Base-by-base conservation (phyloP, 2,888 invertebrate genomes). In the Agriotes lineatus region DNA sequence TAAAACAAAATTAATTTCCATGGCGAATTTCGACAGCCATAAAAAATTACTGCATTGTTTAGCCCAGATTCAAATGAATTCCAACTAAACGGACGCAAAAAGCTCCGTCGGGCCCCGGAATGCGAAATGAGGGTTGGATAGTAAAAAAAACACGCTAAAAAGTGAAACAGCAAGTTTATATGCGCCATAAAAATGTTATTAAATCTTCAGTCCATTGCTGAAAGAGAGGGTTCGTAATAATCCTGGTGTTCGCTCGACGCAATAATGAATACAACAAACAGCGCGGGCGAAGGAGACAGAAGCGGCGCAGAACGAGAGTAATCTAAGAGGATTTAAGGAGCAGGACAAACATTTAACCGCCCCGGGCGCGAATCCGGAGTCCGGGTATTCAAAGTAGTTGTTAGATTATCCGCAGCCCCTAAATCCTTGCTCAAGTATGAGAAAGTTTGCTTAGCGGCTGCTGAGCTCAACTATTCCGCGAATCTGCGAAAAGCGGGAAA, bases 81-180 rank as follows among this genome's bases (percentile, higher is more conserved):
- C 64, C 64, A 63, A 68, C 62, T 64, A 60, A 64, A 69, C 58
- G 54, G 12, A 22, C 18, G 57, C 20, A 54, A 60, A 64, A 65
- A 61, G 37, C 12, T 20, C 30, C 56, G 56, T 33, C 20, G 44
- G 52, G 50, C 14, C 39, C 59, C 16, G 42, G 70, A 70, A 67
- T 66, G 60, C 56, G 52, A 59, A 65, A 67, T 59, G 65, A 57
- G 70, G 58, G 62, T 60, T 44, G 16, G 39, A 50, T 42, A 66
- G 44, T 65, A 66, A 70, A 69, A n/a, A 63, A 70, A 69, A 65
- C 61, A 50, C 66, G 65, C 65, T 69, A 69, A 69, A 70, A 70
- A 70, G 70, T 70, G 66, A 67, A 70, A 70, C 61, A 63, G 66
- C 69, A 64, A 69, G 58, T 69, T 69, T 69, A 69, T 69, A 59